Base-by-base conservation (phyloP, 2,797 vertebrate species). In the Karalla daura region DNA sequence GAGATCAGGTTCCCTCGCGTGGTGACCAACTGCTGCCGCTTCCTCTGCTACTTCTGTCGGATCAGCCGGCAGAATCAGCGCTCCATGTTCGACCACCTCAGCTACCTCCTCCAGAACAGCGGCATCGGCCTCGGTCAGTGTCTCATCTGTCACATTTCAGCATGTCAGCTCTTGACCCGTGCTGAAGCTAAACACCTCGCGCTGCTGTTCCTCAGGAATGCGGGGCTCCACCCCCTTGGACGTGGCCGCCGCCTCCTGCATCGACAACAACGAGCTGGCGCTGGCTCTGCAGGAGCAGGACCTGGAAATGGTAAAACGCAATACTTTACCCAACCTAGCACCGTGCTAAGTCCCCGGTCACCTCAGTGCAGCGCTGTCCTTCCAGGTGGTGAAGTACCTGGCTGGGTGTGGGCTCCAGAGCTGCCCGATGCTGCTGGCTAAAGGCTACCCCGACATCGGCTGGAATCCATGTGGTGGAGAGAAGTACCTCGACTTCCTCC, bases 31-130 rank as follows among this genome's bases (percentile, higher is more conserved):
- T 98, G 97, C 81, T 98, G 97, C 68, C 95, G 96, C 15, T 98
- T 98, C 80, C 94, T 98, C 54, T 98, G 97, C 86, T 98, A 98
- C 73, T 98, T 98, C 91, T 98, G 97, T 76, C 95, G 97, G 24
- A 98, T 98, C 86, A 98, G 97, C 88, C 94, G 96, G 7, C 97
- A 98, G 74, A 98, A 98, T 84, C 97, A 98, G 66, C 95, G 97
- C 3, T 96, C 97, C 60, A 98, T 98, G 97, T 98, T 98, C 14
- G 97, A 98, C 84, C 97, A 98, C 70, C 94, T 98, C 69, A 96
- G 96, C 86, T 98, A 98, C 88, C 93, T 98, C 68, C 92, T 98
- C 49, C 95, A 97, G 79, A 98, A 98, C 90, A 98, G 97, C 0
- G 94, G 97, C 88, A 98, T 98, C 0, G 96, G 96, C 39, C 92